These are phyloP conservation scores for Orgyia antiqua DNA, from an alignment of 2,888 invertebrate species.

Conservation along the genomic window DNA sequence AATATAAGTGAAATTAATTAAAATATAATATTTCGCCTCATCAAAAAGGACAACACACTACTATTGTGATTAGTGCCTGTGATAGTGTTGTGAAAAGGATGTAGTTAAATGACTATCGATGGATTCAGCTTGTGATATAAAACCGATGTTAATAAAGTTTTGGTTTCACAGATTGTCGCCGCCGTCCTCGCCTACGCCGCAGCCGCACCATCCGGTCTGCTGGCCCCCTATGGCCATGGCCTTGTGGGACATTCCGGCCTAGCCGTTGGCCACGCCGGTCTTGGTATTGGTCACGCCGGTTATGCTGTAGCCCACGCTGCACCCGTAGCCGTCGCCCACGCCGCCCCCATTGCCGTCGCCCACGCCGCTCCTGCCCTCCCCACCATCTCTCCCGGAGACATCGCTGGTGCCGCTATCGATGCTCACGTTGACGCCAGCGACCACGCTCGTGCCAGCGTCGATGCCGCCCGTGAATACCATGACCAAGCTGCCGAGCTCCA, in stretches of 20 bases:
- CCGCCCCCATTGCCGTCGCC: slow-evolving; percentile 38
- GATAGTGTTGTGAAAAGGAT: slow-evolving; percentile 24
- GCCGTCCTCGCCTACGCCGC: slow-evolving; percentile 71
- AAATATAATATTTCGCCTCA: neutral
- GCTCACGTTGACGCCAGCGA: slow-evolving; percentile 66
- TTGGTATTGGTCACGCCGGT: slow-evolving; percentile 15
- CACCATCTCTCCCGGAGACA: slow-evolving; percentile 67
- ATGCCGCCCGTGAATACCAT: slow-evolving; percentile 62
- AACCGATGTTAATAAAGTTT: slow-evolving; percentile 24
- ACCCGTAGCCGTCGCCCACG: slow-evolving; percentile 29
- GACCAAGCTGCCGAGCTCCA: slow-evolving; percentile 69
- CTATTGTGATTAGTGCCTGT: slow-evolving; percentile 21
- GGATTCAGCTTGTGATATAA: slow-evolving; percentile 17
- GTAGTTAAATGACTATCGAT: slow-evolving; percentile 10
- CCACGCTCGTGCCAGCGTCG: slow-evolving; percentile 65
- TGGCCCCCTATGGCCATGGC: slow-evolving; percentile 49
- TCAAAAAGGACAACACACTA: neutral
- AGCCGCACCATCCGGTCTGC: slow-evolving; percentile 62
- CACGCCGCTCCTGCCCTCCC: slow-evolving; percentile 49
- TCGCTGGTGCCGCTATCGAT: slow-evolving; percentile 65
- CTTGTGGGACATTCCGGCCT: slow-evolving; percentile 18
- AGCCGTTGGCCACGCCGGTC: too few relatives aligned
- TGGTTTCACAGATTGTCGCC: slow-evolving; percentile 73
- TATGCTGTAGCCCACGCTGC: slow-evolving; percentile 39
- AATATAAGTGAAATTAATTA: slow-evolving; percentile 11